These are phyloP conservation scores for Nycticebus coucang DNA, from an alignment of 2,113 vertebrate species.

Conservation along the genomic window DNA sequence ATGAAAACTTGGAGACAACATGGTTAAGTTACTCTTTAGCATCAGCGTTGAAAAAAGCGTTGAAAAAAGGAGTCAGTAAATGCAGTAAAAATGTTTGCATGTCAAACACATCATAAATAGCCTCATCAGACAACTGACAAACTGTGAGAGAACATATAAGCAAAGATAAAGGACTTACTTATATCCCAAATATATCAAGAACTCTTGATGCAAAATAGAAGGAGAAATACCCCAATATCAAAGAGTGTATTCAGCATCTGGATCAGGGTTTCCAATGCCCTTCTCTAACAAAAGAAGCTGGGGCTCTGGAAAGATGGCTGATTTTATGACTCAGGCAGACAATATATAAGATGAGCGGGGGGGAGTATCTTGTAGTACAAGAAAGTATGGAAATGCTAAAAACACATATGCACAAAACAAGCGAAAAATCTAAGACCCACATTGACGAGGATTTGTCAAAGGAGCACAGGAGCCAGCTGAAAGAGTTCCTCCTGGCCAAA, in stretches of 20 bases:
- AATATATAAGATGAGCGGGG: not conserved
- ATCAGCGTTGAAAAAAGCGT: not conserved
- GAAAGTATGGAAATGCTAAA: not conserved
- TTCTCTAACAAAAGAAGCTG: not conserved
- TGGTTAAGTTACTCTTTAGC: not conserved
- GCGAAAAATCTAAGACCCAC: not conserved
- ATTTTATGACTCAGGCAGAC: not conserved
- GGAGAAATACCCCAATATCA: not conserved
- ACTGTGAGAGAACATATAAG: not conserved
- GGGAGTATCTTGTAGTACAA: not conserved
- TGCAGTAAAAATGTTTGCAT: not conserved
- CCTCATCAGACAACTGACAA: not conserved
- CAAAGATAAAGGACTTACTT: not conserved
- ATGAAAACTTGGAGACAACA: not conserved
- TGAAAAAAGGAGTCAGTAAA: not conserved
- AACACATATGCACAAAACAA: not conserved
- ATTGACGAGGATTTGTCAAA: not conserved
- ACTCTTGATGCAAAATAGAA: not conserved
- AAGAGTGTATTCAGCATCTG: not conserved
- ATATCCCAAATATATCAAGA: not conserved
- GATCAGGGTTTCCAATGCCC: not conserved
- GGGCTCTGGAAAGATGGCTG: not conserved
- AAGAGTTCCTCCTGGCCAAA: not conserved
- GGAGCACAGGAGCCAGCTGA: not conserved
- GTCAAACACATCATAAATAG: not conserved